Evolutionary conservation across 2,113 vertebrate species (phyloP).

Genomic region (Callorhinus ursinus): DNA sequence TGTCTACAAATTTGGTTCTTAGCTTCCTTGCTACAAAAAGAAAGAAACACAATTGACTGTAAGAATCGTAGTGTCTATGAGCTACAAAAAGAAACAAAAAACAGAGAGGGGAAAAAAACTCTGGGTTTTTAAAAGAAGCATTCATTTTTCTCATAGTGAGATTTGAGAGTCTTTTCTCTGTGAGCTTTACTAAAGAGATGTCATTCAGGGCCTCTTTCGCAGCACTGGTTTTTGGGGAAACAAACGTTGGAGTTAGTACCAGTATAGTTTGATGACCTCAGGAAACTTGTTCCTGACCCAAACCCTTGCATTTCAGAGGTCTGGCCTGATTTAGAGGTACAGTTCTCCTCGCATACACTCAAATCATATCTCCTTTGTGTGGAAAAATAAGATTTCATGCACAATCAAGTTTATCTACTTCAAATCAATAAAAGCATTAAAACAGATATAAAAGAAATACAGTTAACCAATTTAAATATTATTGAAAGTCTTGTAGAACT

Average conservation of each 20-base stretch:
- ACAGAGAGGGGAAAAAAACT: not conserved
- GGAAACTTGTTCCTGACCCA: not conserved
- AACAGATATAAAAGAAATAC: constrained; percentile 82
- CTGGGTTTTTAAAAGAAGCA: not conserved
- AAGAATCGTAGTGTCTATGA: not conserved
- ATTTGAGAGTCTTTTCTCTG: not conserved
- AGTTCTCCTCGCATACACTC: not conserved
- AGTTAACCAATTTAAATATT: constrained; percentile 85
- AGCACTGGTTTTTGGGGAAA: not conserved
- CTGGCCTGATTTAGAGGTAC: constrained; percentile 38
- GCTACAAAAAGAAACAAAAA: not conserved
- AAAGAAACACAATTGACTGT: not conserved
- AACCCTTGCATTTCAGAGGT: constrained; percentile 29
- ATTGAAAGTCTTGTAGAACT: constrained; percentile 79
- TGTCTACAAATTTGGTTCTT: not conserved
- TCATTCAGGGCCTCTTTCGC: not conserved
- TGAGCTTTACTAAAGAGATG: not conserved
- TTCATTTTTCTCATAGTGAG: not conserved
- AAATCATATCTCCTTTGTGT: constrained; percentile 78
- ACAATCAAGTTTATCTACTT: constrained; percentile 84
- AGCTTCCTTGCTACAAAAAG: not conserved
- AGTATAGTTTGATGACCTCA: not conserved
- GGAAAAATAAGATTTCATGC: constrained; percentile 83
- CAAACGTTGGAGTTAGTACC: not conserved
- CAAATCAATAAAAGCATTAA: constrained; percentile 85